These are phyloP conservation scores for Ophion obscuratus DNA, from an alignment of 2,888 invertebrate genomes.

Conservation along the genomic window DNA sequence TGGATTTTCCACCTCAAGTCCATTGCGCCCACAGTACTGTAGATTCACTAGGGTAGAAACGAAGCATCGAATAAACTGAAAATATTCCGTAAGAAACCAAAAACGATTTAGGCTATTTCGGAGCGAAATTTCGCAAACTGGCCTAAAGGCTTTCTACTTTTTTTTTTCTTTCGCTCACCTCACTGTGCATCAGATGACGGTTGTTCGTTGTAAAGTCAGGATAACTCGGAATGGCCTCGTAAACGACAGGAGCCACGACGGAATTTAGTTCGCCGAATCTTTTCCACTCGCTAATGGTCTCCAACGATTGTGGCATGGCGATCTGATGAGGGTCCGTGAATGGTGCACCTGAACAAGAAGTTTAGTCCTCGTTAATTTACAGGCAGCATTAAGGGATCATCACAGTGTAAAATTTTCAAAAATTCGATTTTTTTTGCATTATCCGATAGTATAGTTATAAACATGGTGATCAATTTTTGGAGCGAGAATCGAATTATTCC, in stretches of 20 bases:
- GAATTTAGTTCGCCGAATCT: constrained; percentile 69
- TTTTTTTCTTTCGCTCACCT: constrained; percentile 68
- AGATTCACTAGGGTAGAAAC: constrained; percentile 82
- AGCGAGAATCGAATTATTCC: too few relatives aligned
- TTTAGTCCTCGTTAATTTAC: too few relatives aligned
- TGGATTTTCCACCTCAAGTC: constrained; percentile 77
- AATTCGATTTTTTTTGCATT: too few relatives aligned
- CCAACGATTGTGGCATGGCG: constrained; percentile 71
- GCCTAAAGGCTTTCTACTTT: not conserved
- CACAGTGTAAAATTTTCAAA: too few relatives aligned
- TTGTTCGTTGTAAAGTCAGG: constrained; percentile 82
- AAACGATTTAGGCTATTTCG: not conserved
- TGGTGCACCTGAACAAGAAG: constrained; percentile 49
- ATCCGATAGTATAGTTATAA: too few relatives aligned
- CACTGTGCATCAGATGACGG: constrained; percentile 81
- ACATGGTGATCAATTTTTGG: too few relatives aligned
- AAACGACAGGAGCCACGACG: constrained; percentile 63
- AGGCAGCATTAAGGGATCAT: not conserved
- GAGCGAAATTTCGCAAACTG: not conserved
- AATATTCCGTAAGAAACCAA: constrained; percentile 14
- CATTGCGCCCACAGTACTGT: constrained; percentile 81
- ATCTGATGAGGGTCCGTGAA: constrained; percentile 70
- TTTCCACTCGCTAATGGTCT: constrained; percentile 68
- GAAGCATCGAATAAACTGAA: constrained; percentile 81
- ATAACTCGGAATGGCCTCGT: constrained; percentile 68